Percentiles rank a stretch among this genome's conserved stretches.
phyloP scores from a whole-genome alignment of 2,113 vertebrate species.

The Condylura cristata region DNA sequence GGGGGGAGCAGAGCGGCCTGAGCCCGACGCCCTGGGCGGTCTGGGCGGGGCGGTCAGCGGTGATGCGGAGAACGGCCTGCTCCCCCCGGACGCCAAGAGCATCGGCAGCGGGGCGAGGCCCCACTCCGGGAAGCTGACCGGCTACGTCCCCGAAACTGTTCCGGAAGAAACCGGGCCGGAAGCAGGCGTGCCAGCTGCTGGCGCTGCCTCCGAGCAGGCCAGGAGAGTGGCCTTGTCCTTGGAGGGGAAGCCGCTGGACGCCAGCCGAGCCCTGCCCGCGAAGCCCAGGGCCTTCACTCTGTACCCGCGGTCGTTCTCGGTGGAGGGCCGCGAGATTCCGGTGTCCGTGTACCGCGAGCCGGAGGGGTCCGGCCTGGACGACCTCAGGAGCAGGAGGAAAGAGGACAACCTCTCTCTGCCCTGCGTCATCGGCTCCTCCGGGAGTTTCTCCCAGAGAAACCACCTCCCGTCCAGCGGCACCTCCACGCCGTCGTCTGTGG shows the following conservation, averaged over 20 bases:
- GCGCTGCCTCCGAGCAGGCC: conserved; percentile 68
- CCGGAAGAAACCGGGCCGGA: conserved; percentile 94
- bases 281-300: conserved; percentile 90
- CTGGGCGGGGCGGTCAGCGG: conserved; percentile 84
- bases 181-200: conserved; percentile 78
- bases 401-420: conserved; percentile 93
- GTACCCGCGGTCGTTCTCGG: conserved; percentile 93
- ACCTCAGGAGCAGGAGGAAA: conserved; percentile 87
- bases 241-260: conserved; percentile 86
- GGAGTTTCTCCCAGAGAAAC: conserved; percentile 92
- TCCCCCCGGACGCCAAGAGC: conserved; percentile 89
- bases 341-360: conserved; percentile 86
- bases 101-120: conserved; percentile 92
- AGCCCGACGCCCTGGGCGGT: conserved; percentile 5
- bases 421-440: conserved; percentile 91
- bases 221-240: conserved; percentile 81
- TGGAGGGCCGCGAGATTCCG: conserved; percentile 91
- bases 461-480: conserved; percentile 89
- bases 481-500: conserved; percentile 93
- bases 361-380: conserved; percentile 82
- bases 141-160: conserved; percentile 97
- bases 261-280: conserved; percentile 82
- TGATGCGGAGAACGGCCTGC: conserved; percentile 89
- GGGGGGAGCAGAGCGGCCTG: conserved; percentile 18
- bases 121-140: conserved; percentile 93